Base-by-base conservation (phyloP, 2,888 invertebrate species). In the Drosophila planitibia region DNA sequence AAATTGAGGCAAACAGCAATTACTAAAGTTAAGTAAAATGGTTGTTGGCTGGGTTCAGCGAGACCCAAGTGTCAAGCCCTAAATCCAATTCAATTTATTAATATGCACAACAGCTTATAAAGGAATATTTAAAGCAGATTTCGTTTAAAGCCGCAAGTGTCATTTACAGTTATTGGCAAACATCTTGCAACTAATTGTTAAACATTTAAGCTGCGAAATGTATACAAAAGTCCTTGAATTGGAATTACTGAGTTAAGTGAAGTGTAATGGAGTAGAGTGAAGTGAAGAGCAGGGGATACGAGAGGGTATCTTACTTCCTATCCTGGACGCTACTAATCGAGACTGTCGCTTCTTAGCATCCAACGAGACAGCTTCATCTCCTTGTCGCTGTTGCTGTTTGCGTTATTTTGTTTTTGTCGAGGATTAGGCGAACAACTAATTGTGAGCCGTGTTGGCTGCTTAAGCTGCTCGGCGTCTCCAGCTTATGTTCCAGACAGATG, bases 341-440 rank as follows among this genome's bases (percentile, higher is more conserved):
- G 52, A 44, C 60, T 70, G 75, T 70, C 75, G 53, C 28, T 69
- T 32, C 41, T 52, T 49, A 33, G 35, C 39, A 58, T 78, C 39
- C 53, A 66, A 35, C 57, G 22, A 59, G 35, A 58, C 65, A 60
- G 52, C 10, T 61, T 57, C 37, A 28, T 39, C 33, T 33, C 41
- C 35, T 59, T 47, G 30, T 41, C 57, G 32, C 49, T 59, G 30
- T 53, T 61, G 49, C 25, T 67, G 61, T 78, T 79, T 54, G 54
- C 59, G 25, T 62, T 63, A 22, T 54, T 60, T 47, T 61, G 60
- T 51, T 64, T 54, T 63, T 69, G 35, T 41, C 57, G 54, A 61
- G 81, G 83, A 88, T 89, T 88, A 83, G 69, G 62, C 64, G 59
- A 63, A 51, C 81, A 83, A 74, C 88, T 87, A 83, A 83, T 83